Evolutionary conservation across 2,797 vertebrate species (phyloP), one percentile per base, ranked within the genome.

Genomic region (Helostoma temminkii): DNA sequence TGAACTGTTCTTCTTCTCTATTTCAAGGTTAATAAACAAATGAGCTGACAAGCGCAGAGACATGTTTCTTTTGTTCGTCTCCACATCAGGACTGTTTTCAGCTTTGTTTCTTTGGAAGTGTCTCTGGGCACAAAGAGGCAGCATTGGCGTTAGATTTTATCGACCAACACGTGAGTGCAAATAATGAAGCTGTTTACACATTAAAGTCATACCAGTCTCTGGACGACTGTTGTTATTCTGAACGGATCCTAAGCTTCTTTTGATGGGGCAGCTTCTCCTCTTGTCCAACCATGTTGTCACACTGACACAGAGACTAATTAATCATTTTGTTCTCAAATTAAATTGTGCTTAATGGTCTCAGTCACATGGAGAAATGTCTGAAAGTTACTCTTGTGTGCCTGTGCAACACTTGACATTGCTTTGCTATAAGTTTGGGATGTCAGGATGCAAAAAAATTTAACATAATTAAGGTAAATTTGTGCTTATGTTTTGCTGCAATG

Each of bases 101-200:
- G 43, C 54, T 49, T 37, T 11, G 37, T 9, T n/a, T 66, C 43
- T 71, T 15, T 9, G 24, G 53, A 47, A 42, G 10, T 22, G 11
- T 42, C 54, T 46, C 37, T 0, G 4, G 24, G 50, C 61, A 70
- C 61, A 71, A 70, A 62, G 56, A 18, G 53, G 18, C 45, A 1
- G 37, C 45, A 1, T 24, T 47, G 15, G 54, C 22, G 21, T 36
- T 39, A 42, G 14, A 24, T 47, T 52, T 46, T 53, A 83, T 81
- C 50, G 52, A 78, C 39, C 41, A 1, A 25, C 25, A 14, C 50
- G 59, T 11, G 25, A 60, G 37, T 54, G 46, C 43, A 24, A 22
- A 67, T 61, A 54, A 71, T 58, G 71, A 54, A 69, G 48, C 37
- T 22, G 43, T 66, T 61, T 65, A 62, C 59, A 50, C 30, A 36